These are phyloP conservation scores for Caloenas nicobarica DNA, from an alignment of 2,113 vertebrate genomes.

Conservation along the genomic window DNA sequence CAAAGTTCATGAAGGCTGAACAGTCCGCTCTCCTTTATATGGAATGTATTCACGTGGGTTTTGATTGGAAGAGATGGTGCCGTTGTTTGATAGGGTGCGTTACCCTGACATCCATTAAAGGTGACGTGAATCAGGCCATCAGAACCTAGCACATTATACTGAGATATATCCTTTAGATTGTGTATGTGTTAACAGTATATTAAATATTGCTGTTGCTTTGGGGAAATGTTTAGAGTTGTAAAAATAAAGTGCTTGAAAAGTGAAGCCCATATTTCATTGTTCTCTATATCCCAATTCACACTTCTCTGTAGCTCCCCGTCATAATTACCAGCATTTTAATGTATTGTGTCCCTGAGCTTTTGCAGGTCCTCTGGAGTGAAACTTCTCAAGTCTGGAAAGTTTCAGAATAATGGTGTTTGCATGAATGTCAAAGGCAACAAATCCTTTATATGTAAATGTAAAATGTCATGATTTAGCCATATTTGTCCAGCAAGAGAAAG, in stretches of 20 bases:
- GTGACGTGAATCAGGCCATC: accelerated
- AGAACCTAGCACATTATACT: background rate
- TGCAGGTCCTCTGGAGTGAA: background rate
- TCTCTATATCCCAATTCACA: background rate
- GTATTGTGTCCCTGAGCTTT: background rate
- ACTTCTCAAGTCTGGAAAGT: background rate
- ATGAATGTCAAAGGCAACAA: background rate
- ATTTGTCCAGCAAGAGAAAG: background rate
- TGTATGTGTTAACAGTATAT: background rate
- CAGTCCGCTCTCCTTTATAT: background rate
- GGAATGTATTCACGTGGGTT: background rate
- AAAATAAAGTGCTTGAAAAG: background rate
- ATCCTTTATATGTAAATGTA: background rate
- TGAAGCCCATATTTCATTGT: background rate
- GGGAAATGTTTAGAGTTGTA: background rate
- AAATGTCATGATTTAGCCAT: background rate
- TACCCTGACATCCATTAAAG: background rate
- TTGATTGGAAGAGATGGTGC: background rate
- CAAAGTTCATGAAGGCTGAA: background rate
- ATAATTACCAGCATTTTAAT: background rate
- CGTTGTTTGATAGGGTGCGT: background rate
- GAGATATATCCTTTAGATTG: background rate
- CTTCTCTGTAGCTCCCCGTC: background rate
- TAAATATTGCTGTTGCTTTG: background rate
- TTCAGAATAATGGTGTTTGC: background rate